Evolutionary conservation across 2,888 invertebrate genomes (phyloP).

Genomic region (Chymomyza procnemis): DNA sequence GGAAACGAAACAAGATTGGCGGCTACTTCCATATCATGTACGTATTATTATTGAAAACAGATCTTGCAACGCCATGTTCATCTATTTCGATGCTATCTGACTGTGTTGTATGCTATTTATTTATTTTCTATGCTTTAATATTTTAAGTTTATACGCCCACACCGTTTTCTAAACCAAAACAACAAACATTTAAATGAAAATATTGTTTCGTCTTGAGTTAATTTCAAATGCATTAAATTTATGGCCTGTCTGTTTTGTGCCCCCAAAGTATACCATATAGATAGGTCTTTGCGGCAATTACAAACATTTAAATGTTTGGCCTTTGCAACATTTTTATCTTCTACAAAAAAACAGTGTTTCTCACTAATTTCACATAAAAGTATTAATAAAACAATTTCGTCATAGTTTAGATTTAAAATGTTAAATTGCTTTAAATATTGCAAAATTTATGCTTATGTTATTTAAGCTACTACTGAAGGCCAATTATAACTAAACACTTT

Average conservation of each 20-base stretch:
- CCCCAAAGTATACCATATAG: neutral
- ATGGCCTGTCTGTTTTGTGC: neutral
- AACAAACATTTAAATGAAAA: slow-evolving; percentile 41
- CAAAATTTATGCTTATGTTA: neutral
- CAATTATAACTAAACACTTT: neutral
- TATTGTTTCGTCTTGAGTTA: neutral
- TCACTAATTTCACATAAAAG: slow-evolving; percentile 1
- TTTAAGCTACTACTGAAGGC: neutral
- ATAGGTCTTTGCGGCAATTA: neutral
- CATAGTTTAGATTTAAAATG: slow-evolving; percentile 3
- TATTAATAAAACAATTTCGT: slow-evolving; percentile 16
- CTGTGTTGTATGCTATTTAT: slow-evolving; percentile 44
- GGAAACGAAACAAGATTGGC: neutral
- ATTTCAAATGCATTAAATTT: neutral
- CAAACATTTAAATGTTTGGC: neutral
- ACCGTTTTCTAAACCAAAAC: slow-evolving; percentile 28
- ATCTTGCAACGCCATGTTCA: slow-evolving; percentile 44
- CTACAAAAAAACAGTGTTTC: neutral
- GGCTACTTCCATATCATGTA: neutral
- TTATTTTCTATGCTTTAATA: slow-evolving; percentile 27
- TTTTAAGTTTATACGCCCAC: slow-evolving; percentile 45
- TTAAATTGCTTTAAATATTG: slow-evolving; percentile 1
- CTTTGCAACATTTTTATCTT: neutral
- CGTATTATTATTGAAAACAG: slow-evolving; percentile 55
- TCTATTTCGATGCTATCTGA: slow-evolving; percentile 39